Percentiles rank a stretch among this genome's conserved stretches.
Evolutionary conservation across 2,797 vertebrate genomes (phyloP).

Genomic region (Alca torda): DNA sequence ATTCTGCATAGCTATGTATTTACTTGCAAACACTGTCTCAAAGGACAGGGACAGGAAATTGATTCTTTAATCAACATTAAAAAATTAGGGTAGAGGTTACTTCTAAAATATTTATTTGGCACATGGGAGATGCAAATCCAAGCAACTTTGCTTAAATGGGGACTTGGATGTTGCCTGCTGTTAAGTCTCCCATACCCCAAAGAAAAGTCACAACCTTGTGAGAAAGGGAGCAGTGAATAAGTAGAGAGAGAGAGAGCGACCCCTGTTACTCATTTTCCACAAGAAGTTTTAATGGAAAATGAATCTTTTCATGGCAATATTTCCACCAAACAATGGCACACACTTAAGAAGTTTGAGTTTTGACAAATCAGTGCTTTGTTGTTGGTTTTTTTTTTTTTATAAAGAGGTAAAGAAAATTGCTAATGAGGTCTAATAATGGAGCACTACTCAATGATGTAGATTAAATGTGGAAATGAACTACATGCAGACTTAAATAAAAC

Average conservation of each 20-base stretch:
- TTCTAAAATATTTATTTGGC: background rate
- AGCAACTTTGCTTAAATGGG: background rate
- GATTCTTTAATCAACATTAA: background rate
- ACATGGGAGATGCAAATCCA: background rate
- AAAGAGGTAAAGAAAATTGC: background rate
- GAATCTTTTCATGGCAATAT: background rate
- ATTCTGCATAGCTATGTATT: background rate
- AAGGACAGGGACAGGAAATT: background rate
- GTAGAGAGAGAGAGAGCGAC: background rate
- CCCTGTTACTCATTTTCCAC: background rate
- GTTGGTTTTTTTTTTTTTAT: background rate
- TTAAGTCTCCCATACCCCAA: background rate
- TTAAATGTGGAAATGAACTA: background rate
- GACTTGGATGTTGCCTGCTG: background rate
- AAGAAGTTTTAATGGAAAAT: background rate
- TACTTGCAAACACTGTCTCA: background rate
- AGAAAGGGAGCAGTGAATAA: background rate
- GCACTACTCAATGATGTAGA: background rate
- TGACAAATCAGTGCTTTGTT: background rate
- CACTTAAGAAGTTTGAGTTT: background rate
- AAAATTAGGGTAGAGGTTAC: background rate
- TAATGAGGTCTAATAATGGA: background rate
- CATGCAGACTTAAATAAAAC: constrained; percentile 18
- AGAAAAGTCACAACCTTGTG: background rate
- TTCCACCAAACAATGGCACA: background rate